Base-by-base conservation (phyloP, 2,888 invertebrate species). In the Blastobasis lacticolella region DNA sequence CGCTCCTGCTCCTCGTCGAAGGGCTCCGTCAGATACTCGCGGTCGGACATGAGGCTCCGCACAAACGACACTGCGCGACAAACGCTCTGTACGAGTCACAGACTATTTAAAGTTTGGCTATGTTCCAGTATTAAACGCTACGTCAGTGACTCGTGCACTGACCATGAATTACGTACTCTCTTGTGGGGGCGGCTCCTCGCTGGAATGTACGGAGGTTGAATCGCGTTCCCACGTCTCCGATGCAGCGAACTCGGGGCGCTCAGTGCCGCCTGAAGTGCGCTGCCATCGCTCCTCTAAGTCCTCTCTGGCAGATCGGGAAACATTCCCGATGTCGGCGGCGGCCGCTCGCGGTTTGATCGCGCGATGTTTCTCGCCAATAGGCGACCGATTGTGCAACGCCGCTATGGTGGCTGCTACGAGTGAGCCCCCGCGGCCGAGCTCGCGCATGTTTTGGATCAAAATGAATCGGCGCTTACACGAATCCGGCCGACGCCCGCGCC, bases 381-480 rank as follows among this genome's bases (percentile, higher is more conserved):
- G 73, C 61, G 77, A 69, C 56, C 85, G 85, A 70, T 80, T 81
- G 81, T 84, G 82, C 65, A 84, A 75, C 64, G 81, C 79, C 61
- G 84, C 87, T 70, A 83, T 85, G 73, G 85, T 83, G 72, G 91
- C 90, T 56, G 92, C 91, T 57, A 92, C 92, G 60, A 91, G 84
- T 70, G 90, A 88, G 75, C 89, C 89, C 75, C 81, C 87, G 73
- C 89, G 87, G 79, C 88, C 82, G 80, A 81, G 76, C 83, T 88
- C 88, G 66, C 88, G 86, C 87, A 88, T 88, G 83, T 84, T 85
- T 79, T 81, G 78, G 69, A 80, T 75, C 78, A 77, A 81, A 89
- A 86, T 85, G 84, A 87, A 73, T 42, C 80, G 66, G 62, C 76
- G 78, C 75, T 76, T 77, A 75, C 71, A 74, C 74, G 76, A 76